Evolutionary conservation across 1,140 invertebrate genomes (phyloP).

Genomic region (Ladona fulva): DNA sequence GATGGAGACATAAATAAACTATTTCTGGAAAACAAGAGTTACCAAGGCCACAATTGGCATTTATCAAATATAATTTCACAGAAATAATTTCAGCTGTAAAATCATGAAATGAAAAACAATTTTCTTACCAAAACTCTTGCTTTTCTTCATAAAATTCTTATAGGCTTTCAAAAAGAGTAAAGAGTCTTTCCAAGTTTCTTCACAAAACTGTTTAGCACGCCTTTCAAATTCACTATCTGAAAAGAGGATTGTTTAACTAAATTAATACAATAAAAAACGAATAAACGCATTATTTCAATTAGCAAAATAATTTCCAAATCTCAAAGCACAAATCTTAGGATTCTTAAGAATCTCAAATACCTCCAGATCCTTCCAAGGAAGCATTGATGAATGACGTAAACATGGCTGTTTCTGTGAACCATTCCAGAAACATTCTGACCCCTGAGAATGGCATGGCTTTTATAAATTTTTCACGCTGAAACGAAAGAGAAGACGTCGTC

Average conservation of each 20-base stretch:
- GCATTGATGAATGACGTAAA: constrained; percentile 46
- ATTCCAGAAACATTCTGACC: constrained; percentile 61
- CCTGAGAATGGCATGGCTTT: constrained; percentile 48
- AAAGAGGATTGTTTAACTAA: background rate
- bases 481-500: constrained; percentile 24
- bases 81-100: too few relatives aligned
- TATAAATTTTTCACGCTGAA: constrained; percentile 53
- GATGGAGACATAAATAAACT: too few relatives aligned
- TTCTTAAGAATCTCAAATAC: background rate
- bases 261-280: background rate
- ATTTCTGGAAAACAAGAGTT: too few relatives aligned
- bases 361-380: background rate
- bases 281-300: background rate
- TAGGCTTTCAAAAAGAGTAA: background rate
- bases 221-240: background rate
- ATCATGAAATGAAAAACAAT: too few relatives aligned
- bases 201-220: background rate
- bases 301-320: background rate
- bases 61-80: too few relatives aligned
- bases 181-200: background rate
- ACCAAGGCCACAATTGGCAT: too few relatives aligned
- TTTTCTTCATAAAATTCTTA: background rate
- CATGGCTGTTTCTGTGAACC: constrained; percentile 78
- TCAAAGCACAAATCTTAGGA: background rate
- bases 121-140: background rate